Conservation (phyloP, 2,888 invertebrate genomes). For the Lordiphosa andalusiaca region DNA sequence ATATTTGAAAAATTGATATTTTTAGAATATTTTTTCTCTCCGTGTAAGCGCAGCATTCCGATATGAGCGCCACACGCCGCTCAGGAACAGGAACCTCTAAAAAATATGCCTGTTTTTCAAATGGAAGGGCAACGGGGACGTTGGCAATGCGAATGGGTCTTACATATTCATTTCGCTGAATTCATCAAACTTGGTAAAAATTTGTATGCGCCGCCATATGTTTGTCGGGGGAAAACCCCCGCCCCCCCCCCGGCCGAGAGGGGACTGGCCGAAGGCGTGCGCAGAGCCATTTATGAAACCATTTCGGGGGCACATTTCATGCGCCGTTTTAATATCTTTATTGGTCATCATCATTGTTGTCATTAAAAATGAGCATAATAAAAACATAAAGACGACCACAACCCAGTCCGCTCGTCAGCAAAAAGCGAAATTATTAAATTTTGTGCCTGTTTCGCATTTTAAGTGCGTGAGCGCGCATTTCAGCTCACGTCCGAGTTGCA, state of each 20-base stretch:
- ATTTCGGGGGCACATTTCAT: constrained; percentile 70
- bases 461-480: constrained; percentile 53
- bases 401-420: constrained; percentile 21
- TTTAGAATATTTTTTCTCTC: constrained; percentile 2
- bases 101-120: constrained; percentile 33
- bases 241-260: constrained; percentile 6
- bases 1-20: too few relatives aligned
- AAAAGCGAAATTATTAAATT: constrained; percentile 76
- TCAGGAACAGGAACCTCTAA: constrained; percentile 19
- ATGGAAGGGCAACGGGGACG: constrained; percentile 36
- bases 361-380: constrained; percentile 70
- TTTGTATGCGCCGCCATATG: constrained; percentile 56
- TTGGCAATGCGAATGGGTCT: constrained; percentile 17
- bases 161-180: constrained; percentile 60
- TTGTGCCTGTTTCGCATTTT: constrained; percentile 69
- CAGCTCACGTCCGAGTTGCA: constrained; percentile 46
- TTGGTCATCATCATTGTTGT: constrained; percentile 73
- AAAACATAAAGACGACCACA: constrained; percentile 58
- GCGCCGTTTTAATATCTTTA: constrained; percentile 75
- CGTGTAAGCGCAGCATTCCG: constrained; percentile 5
- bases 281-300: constrained; percentile 60
- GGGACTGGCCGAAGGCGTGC: constrained; percentile 38
- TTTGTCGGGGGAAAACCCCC: constrained; percentile 55
- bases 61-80: constrained; percentile 61
- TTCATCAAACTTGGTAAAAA: constrained; percentile 31